Conservation (phyloP, 2,113 vertebrate genomes). For the Oxyruncus cristatus region DNA sequence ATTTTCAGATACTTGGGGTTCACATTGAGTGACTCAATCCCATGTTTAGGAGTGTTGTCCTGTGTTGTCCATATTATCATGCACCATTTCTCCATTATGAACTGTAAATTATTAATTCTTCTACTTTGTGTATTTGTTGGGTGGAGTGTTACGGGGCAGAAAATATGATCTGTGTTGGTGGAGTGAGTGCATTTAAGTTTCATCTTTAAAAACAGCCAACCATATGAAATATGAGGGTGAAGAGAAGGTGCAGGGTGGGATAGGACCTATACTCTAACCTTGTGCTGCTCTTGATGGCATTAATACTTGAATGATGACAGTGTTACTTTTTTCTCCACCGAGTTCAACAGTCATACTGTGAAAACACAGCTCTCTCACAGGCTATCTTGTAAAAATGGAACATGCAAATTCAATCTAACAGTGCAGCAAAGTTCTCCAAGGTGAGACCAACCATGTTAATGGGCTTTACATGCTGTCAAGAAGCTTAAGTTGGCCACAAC, state of each 20-base stretch:
- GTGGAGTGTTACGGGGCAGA: not conserved
- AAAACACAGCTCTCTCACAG: not conserved
- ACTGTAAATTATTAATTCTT: not conserved
- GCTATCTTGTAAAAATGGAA: not conserved
- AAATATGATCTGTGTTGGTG: not conserved
- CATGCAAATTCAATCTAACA: not conserved
- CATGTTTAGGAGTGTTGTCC: not conserved
- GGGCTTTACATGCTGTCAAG: not conserved
- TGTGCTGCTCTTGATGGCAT: not conserved
- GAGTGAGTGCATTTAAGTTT: not conserved
- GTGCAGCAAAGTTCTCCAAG: not conserved
- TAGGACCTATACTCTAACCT: not conserved
- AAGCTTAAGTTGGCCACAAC: not conserved
- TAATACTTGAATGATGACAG: not conserved
- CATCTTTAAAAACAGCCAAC: not conserved
- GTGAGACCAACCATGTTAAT: not conserved
- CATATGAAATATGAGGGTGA: not conserved
- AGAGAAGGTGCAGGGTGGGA: not conserved
- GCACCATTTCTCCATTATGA: fast-evolving
- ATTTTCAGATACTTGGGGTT: not conserved
- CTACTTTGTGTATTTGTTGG: not conserved
- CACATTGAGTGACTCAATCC: not conserved
- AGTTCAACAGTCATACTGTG: not conserved
- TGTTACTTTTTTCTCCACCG: not conserved
- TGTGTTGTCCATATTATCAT: not conserved